phyloP scores from a whole-genome alignment of 2,888 invertebrate genomes.

The Pardosa pseudoannulata region DNA sequence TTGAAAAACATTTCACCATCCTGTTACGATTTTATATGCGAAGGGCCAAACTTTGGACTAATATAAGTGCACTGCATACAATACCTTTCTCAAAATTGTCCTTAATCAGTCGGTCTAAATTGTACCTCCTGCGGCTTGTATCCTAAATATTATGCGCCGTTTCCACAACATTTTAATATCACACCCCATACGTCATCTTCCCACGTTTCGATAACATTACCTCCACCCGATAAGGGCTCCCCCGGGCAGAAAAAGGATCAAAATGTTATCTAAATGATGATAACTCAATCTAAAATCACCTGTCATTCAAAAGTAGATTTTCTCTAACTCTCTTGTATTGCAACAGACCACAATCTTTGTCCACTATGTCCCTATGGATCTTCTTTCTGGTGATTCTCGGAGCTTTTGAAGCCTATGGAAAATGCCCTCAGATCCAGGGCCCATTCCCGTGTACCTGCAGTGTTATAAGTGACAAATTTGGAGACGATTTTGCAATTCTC shows the following conservation, averaged over 20 bases:
- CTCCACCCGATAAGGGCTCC: neutral
- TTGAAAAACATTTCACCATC: no score
- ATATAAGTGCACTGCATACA: no score
- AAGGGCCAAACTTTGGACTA: no score
- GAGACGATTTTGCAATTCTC: conserved; percentile 22
- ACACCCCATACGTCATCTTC: neutral
- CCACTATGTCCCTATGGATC: neutral
- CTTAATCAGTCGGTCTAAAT: neutral
- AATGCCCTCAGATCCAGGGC: neutral
- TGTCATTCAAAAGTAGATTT: neutral
- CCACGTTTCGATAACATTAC: neutral
- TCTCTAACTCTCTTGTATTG: neutral
- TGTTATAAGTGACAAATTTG: conserved; percentile 14
- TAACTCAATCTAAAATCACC: neutral
- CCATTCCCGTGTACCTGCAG: conserved; percentile 19
- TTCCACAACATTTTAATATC: neutral
- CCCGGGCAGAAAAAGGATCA: neutral
- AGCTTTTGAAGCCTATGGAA: neutral
- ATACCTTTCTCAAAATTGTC: no score
- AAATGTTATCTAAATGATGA: neutral
- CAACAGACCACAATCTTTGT: no score
- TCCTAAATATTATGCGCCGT: neutral
- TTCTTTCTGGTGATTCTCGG: neutral
- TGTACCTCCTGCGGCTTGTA: neutral
- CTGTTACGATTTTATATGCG: no score